Conservation (phyloP, 2,797 vertebrate species). For the Ispidina lecontei region DNA sequence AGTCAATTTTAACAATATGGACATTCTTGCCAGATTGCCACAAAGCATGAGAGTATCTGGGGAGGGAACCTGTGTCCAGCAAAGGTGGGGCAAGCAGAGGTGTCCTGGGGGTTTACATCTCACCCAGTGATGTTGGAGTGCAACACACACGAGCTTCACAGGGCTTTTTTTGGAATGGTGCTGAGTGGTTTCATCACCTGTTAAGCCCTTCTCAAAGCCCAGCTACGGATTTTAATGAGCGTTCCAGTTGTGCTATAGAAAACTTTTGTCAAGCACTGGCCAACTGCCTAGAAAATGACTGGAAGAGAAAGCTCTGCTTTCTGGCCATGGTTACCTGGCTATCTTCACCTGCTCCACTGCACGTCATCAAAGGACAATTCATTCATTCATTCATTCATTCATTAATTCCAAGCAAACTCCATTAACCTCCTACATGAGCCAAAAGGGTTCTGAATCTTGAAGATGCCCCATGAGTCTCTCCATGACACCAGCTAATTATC, state of each 20-base stretch:
- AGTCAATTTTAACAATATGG: too few relatives aligned
- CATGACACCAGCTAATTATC: conserved; percentile 72
- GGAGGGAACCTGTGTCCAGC: neutral
- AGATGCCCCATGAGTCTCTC: conserved; percentile 59
- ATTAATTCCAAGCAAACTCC: conserved; percentile 3
- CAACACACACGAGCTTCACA: neutral
- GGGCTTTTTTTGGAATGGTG: neutral
- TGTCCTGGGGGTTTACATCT: neutral
- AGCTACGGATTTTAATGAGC: rapidly evolving
- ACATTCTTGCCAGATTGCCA: too few relatives aligned
- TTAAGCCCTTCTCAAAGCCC: neutral
- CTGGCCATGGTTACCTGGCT: neutral
- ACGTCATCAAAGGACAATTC: conserved; percentile 22
- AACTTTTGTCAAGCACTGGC: conserved; percentile 2
- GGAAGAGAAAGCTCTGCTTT: neutral
- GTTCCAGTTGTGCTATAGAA: neutral
- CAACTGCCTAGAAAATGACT: neutral
- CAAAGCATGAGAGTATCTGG: neutral
- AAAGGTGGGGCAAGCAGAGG: neutral
- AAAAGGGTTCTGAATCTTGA: conserved; percentile 27
- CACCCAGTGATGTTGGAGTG: neutral
- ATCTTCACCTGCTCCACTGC: neutral
- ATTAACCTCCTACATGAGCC: conserved; percentile 29
- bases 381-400: conserved; percentile 13
- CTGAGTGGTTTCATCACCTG: conserved; percentile 41